phyloP scores from a whole-genome alignment of 2,797 vertebrate species.

The Diceros bicornis region DNA sequence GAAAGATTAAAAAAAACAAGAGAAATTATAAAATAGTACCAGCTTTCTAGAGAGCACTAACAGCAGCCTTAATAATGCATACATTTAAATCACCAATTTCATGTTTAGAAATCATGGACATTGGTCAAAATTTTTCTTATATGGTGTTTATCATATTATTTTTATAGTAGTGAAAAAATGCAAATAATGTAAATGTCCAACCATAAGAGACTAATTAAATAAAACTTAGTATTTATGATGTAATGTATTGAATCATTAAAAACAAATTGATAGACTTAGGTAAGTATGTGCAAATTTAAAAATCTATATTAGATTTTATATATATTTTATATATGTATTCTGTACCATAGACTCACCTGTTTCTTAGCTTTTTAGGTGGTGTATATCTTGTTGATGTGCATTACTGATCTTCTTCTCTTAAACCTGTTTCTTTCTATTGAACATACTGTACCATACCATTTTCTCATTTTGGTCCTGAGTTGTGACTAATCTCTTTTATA shows the following conservation, averaged over 20 bases:
- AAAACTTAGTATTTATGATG: not conserved
- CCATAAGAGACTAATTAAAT: not conserved
- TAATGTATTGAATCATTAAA: slow-evolving; percentile 39
- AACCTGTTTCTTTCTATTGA: not conserved
- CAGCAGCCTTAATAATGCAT: not conserved
- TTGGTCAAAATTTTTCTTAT: not conserved
- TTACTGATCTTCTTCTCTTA: not conserved
- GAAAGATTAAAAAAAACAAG: slow-evolving; percentile 1
- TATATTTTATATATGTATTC: not conserved
- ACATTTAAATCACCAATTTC: not conserved
- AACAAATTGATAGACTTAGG: not conserved
- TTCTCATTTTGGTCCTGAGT: not conserved
- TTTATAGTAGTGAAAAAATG: slow-evolving; percentile 10
- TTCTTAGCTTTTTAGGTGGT: not conserved
- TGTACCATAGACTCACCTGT: not conserved
- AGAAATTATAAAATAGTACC: not conserved
- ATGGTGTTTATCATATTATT: not conserved
- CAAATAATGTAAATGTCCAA: not conserved
- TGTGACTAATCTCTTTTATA: not conserved
- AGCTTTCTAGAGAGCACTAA: not conserved
- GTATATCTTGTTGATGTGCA: not conserved
- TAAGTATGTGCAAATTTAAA: not conserved
- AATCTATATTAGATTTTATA: not conserved
- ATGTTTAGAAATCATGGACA: not conserved
- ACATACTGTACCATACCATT: not conserved